phyloP scores from a whole-genome alignment of 2,113 vertebrate species.

The Hemibates koningsi region DNA sequence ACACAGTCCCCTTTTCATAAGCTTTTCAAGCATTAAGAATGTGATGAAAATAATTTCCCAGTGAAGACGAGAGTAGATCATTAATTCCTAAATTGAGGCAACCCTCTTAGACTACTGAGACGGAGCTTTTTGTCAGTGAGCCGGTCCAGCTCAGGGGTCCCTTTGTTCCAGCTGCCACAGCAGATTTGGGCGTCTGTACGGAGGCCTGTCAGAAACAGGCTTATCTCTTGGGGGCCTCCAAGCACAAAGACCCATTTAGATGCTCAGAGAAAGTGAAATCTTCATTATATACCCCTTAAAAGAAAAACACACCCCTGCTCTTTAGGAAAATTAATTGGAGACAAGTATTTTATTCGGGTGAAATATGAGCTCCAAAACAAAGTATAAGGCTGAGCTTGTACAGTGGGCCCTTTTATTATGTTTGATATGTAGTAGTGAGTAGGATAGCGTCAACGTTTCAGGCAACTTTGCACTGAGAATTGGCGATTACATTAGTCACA shows the following conservation, averaged over 20 bases:
- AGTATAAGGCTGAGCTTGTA: background rate
- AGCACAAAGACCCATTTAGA: conserved; percentile 66
- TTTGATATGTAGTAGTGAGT: background rate
- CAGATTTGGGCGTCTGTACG: conserved; percentile 66
- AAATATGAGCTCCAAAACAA: background rate
- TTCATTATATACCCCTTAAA: conserved; percentile 65
- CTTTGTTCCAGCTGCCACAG: conserved; percentile 72
- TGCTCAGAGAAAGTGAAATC: conserved; percentile 61
- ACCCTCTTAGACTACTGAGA: conserved; percentile 5
- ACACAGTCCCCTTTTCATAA: background rate
- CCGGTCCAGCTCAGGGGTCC: conserved; percentile 43
- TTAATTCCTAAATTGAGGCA: conserved; percentile 44
- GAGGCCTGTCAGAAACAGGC: conserved; percentile 71
- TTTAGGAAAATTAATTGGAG: conserved; percentile 44
- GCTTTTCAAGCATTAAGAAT: background rate
- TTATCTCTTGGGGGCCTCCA: conserved; percentile 67
- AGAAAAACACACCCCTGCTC: conserved; percentile 44
- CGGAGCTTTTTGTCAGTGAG: conserved; percentile 36
- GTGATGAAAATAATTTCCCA: background rate
- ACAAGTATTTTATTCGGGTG: conserved; percentile 12
- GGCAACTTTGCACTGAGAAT: background rate
- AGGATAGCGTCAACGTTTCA: background rate
- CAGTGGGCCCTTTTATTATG: background rate
- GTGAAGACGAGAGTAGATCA: conserved; percentile 2
- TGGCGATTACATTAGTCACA: background rate